Conservation (phyloP, 2,888 invertebrate species). For the Incurvaria masculella region DNA sequence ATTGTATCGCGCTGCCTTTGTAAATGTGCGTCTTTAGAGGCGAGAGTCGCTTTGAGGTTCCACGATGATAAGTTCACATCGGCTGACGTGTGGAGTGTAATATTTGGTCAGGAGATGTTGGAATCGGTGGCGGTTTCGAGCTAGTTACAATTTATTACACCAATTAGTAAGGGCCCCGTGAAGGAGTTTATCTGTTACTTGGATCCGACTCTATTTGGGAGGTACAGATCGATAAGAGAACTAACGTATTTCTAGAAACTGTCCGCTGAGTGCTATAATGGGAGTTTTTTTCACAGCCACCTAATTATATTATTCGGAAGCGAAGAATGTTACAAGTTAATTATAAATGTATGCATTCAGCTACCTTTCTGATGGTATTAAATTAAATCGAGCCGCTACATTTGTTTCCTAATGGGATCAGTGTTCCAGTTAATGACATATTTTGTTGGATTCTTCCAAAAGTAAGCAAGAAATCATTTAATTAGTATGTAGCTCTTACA, state of each 20-base stretch:
- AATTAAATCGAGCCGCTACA: not conserved
- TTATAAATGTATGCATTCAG: conserved; percentile 49
- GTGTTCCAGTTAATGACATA: not conserved
- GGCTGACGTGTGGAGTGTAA: conserved; percentile 14
- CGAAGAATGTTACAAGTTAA: conserved; percentile 54
- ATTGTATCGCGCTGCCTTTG: conserved; percentile 29
- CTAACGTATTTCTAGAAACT: conserved; percentile 43
- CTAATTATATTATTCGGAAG: conserved; percentile 42
- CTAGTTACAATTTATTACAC: conserved; percentile 41
- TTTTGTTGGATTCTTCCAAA: too few relatives aligned
- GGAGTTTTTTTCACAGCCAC: conserved; percentile 29
- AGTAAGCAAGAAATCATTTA: too few relatives aligned
- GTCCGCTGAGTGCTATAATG: conserved; percentile 21
- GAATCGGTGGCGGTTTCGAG: not conserved
- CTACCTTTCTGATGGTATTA: conserved; percentile 14
- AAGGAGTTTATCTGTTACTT: conserved; percentile 40
- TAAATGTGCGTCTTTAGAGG: conserved; percentile 32
- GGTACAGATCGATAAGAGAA: conserved; percentile 46
- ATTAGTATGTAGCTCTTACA: too few relatives aligned
- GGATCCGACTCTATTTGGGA: conserved; percentile 52
- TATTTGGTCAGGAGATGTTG: not conserved
- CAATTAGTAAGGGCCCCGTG: conserved; percentile 51
- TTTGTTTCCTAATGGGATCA: not conserved
- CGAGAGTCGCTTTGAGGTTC: conserved; percentile 27
- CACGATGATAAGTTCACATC: conserved; percentile 16